A percentile compares a stretch with the other conserved stretches of the same genome.
Evolutionary conservation across 2,888 invertebrate species (phyloP).

Genomic region (Epinotia ramella): DNA sequence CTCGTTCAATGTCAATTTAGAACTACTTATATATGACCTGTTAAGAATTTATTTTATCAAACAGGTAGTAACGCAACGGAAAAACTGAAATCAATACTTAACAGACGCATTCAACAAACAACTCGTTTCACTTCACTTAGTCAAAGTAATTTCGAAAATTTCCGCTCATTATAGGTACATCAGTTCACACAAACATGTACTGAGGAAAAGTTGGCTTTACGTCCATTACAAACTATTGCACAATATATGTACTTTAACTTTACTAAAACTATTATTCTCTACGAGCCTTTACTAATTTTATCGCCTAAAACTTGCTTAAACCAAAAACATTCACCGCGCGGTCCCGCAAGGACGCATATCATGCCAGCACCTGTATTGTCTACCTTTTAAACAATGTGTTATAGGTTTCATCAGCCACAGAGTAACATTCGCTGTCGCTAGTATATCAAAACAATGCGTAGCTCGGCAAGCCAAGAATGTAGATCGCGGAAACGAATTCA

Average conservation of each 20-base stretch:
- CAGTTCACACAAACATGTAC: neutral
- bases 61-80: constrained; percentile 12
- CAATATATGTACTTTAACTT: neutral
- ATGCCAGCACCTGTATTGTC: constrained; percentile 10
- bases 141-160: neutral
- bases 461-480: constrained; percentile 68
- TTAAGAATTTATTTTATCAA: constrained; percentile 16
- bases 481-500: constrained; percentile 67
- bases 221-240: neutral
- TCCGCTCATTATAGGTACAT: neutral
- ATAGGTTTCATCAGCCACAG: constrained; percentile 19
- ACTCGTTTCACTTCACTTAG: neutral
- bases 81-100: constrained; percentile 1
- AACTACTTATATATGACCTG: neutral
- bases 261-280: constrained; percentile 15
- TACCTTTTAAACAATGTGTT: constrained; percentile 31
- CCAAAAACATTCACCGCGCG: constrained; percentile 18
- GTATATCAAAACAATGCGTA: constrained; percentile 31
- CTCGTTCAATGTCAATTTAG: constrained; percentile 33
- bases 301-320: constrained; percentile 3
- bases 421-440: constrained; percentile 17
- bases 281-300: constrained; percentile 7
- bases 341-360: constrained; percentile 18
- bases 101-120: neutral
- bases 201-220: neutral